These are phyloP conservation scores for Sinonovacula constricta DNA, from an alignment of 1,140 invertebrate species.

Conservation along the genomic window DNA sequence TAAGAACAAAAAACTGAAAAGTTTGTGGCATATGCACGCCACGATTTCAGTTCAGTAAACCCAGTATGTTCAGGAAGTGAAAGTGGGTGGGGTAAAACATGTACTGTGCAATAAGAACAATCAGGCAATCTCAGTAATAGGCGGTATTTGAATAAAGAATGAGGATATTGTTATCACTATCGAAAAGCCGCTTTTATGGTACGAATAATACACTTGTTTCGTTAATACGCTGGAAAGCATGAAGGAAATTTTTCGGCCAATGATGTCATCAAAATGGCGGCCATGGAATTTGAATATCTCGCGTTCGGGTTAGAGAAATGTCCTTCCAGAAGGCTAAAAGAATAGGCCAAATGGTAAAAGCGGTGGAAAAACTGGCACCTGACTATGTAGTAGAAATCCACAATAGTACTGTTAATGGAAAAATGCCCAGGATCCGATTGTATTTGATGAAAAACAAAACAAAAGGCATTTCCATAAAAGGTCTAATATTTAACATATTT, in stretches of 20 bases:
- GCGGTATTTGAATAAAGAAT: background rate
- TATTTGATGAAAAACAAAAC: too few species aligned
- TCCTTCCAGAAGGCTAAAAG: background rate
- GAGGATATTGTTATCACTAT: constrained; percentile 9
- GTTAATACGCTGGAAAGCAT: background rate
- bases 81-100: background rate
- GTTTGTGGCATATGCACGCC: too few species aligned
- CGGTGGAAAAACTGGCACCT: background rate
- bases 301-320: background rate
- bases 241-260: background rate
- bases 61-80: background rate
- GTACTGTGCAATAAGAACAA: background rate
- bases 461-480: background rate
- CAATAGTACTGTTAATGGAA: background rate
- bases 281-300: background rate
- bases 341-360: background rate
- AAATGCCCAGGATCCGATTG: too few species aligned
- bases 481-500: background rate
- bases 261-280: constrained; percentile 59
- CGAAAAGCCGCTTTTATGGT: background rate
- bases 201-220: background rate
- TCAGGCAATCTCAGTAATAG: background rate
- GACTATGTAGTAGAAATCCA: background rate
- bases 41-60: too few species aligned
- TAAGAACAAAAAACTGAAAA: too few species aligned